Evolutionary conservation across 2,888 invertebrate species (phyloP).

Genomic region (Sinhomidia bicolor): DNA sequence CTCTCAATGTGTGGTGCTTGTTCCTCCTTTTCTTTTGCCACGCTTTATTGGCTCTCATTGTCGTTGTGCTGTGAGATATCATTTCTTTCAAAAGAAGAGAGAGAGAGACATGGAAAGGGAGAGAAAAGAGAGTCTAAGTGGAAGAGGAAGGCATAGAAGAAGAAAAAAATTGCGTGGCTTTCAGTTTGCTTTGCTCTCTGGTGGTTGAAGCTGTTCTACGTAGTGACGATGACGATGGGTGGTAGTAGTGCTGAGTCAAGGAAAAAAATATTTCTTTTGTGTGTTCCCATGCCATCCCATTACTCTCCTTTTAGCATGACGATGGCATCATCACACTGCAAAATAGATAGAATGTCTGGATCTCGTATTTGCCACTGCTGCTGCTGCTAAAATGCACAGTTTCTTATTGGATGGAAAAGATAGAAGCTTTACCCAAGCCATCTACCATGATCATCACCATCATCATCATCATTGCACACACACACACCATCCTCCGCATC

Average conservation of each 20-base stretch:
- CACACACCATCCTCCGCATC: not conserved
- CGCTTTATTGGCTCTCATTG: conserved; percentile 20
- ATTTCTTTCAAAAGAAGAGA: conserved; percentile 16
- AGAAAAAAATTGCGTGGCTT: conserved; percentile 23
- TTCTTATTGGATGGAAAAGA: not conserved
- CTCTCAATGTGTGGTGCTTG: too few species aligned
- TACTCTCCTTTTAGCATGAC: conserved; percentile 2
- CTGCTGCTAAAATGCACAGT: conserved; percentile 38
- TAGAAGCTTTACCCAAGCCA: conserved; percentile 12
- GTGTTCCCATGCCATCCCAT: conserved; percentile 8
- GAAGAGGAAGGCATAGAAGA: not conserved
- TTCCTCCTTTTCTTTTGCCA: conserved; percentile 14
- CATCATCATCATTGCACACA: not conserved
- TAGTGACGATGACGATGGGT: not conserved
- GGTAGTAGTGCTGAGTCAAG: conserved; percentile 43
- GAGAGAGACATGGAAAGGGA: conserved; percentile 1
- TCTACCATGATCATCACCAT: too few species aligned
- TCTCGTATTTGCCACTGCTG: conserved; percentile 15
- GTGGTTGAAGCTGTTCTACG: not conserved
- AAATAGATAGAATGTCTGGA: conserved; percentile 14
- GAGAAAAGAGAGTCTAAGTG: conserved; percentile 25
- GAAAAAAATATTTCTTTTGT: conserved; percentile 52
- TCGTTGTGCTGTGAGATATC: not conserved
- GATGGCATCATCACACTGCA: conserved; percentile 38
- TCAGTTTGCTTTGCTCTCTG: conserved; percentile 38